A percentile compares a stretch with the other conserved stretches of the same genome.
These are phyloP conservation scores for Leucoraja ocellata DNA, from an alignment of 2,797 vertebrate species.

Conservation along the genomic window DNA sequence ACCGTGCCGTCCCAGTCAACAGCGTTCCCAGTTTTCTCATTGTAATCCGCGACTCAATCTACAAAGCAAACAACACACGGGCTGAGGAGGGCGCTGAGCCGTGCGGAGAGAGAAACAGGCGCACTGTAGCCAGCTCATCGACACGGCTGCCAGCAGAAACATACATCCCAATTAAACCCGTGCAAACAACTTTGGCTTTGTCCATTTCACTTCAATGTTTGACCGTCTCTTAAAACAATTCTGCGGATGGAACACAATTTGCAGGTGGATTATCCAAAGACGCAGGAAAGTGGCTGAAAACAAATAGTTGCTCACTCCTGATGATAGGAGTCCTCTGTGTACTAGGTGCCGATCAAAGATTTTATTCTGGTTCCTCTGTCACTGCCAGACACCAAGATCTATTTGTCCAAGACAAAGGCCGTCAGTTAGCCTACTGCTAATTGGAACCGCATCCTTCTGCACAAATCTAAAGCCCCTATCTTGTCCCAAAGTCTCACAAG, in stretches of 20 bases:
- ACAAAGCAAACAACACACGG: not conserved
- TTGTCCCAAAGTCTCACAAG: not conserved
- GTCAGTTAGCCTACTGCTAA: not conserved
- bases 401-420: not conserved
- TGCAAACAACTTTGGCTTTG: conserved; percentile 3
- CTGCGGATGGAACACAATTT: not conserved
- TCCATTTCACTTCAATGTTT: conserved; percentile 6
- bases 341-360: no score
- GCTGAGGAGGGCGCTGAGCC: not conserved
- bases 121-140: not conserved
- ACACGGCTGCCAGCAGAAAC: not conserved
- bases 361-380: not conserved
- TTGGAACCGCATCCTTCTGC: no score
- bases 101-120: not conserved
- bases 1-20: no score
- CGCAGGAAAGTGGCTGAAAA: no score
- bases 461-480: not conserved
- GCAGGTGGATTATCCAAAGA: not conserved
- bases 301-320: not conserved
- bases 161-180: not conserved
- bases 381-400: not conserved
- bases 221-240: not conserved
- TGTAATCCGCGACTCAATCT: not conserved
- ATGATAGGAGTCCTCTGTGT: not conserved
- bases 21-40: not conserved